Conservation (phyloP, 2,113 vertebrate species). For the Actenoides lindsayi region DNA sequence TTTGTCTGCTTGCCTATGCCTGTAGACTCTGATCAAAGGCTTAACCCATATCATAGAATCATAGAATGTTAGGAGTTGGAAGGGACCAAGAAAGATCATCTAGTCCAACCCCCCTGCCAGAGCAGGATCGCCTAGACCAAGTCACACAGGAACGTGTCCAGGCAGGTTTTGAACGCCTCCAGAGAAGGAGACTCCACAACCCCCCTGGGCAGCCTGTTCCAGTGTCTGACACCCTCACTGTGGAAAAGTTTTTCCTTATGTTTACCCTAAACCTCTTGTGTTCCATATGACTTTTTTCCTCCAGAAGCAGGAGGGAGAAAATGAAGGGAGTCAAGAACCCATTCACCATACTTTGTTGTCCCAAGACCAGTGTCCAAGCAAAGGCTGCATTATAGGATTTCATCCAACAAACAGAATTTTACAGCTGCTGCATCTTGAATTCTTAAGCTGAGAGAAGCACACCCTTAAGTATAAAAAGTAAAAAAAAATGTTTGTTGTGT, state of each 20-base stretch:
- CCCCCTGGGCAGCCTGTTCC: no score
- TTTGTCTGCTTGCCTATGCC: background rate
- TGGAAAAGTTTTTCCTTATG: no score
- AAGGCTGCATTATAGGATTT: background rate
- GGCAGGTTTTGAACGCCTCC: no score
- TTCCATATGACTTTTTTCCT: background rate
- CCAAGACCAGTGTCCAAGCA: background rate
- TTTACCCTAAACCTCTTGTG: no score
- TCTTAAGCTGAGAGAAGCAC: background rate
- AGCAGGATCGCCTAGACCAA: no score
- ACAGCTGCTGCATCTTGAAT: background rate
- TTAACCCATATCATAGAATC: background rate
- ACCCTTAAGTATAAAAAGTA: background rate
- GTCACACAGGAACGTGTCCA: no score
- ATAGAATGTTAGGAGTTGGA: no score
- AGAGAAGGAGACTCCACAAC: no score
- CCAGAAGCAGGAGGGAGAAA: background rate
- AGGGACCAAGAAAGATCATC: no score
- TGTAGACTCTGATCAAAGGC: background rate
- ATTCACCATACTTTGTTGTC: background rate
- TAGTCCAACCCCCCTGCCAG: no score
- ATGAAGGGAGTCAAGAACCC: background rate
- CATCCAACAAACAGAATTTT: background rate
- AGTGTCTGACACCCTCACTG: no score
- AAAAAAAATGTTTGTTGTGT: background rate